Base-by-base conservation (phyloP, 2,888 invertebrate genomes). In the Caenorhabditis afra region DNA sequence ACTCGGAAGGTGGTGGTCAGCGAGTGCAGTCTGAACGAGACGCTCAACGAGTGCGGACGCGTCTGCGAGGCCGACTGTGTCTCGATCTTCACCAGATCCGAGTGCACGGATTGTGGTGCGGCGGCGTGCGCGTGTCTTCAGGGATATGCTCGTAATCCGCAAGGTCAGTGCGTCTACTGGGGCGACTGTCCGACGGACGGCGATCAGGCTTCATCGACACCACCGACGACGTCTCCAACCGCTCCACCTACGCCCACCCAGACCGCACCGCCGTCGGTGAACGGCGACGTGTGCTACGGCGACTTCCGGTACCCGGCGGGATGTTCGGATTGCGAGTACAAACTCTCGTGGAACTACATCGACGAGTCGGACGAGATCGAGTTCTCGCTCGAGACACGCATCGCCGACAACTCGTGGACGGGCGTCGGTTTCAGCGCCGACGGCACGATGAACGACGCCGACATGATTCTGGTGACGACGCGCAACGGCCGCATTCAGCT, bases 1-100 rank as follows among this genome's bases (percentile, higher is more conserved):
- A 65, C 79, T 11, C 44, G 59, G 14, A 58, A 61, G 39, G 59
- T 57, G 11, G 20, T 58, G 11, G 57, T 78, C 18, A 64, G 81
- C 3, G 76, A 81, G 11, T 89, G 88, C 58, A 82, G 83, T 4
- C 74, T 80, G 22, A 88, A 88, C 64, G 89, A 89, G 75, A 89
- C 88, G n/a, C 41, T 88, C n/a, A 89, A 87, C 55, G 88, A 87
- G 58, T 89, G 89, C 62, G 89, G 89, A 59, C 66, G 82, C 37
- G 84, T 86, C 12, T 89, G 90, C 64, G 89, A 90, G 66, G 86
- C 89, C 10, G 89, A 90, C 62, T 90, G 90, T 70, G 77, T 83
- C 8, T 85, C 86, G 1, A 87, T 89, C 53, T 90, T 90, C 84
- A 86, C 85, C 41, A 81, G 90, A 5, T 83, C 82, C 22, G 87